Evolutionary conservation across 2,888 invertebrate species (phyloP).

Genomic region (Buathra laborator): DNA sequence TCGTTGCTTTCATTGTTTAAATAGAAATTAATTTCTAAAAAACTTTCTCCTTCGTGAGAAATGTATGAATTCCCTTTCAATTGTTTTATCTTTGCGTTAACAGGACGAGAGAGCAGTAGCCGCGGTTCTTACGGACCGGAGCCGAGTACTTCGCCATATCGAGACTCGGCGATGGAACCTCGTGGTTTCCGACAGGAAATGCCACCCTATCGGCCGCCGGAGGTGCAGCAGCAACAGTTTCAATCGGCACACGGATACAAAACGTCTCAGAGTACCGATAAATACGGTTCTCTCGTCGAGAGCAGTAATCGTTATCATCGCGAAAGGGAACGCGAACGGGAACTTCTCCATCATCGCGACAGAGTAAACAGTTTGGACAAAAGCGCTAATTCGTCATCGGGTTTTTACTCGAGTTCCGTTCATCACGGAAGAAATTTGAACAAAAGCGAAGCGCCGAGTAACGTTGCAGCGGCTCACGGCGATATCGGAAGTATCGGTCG

Average conservation of each 20-base stretch:
- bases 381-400: slow-evolving; percentile 76
- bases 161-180: slow-evolving; percentile 81
- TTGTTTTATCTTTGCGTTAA: slow-evolving; percentile 10
- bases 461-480: slow-evolving; percentile 71
- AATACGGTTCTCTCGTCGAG: slow-evolving; percentile 82
- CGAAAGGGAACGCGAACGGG: slow-evolving; percentile 79
- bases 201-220: slow-evolving; percentile 81
- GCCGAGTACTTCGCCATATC: slow-evolving; percentile 83
- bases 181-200: slow-evolving; percentile 80
- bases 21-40: too few species aligned
- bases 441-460: slow-evolving; percentile 71
- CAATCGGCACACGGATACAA: slow-evolving; percentile 76
- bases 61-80: background rate
- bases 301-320: slow-evolving; percentile 79
- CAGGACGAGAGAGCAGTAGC: slow-evolving; percentile 81
- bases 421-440: slow-evolving; percentile 78
- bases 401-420: slow-evolving; percentile 79
- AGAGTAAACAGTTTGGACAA: slow-evolving; percentile 84
- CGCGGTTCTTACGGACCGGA: slow-evolving; percentile 81
- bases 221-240: slow-evolving; percentile 75
- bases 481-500: slow-evolving; percentile 79
- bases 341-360: slow-evolving; percentile 78
- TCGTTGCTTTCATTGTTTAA: too few species aligned
- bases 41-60: background rate
- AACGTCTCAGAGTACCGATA: slow-evolving; percentile 75